These are phyloP conservation scores for Zaprionus africanus DNA, from an alignment of 1,140 invertebrate species.

Conservation along the genomic window DNA sequence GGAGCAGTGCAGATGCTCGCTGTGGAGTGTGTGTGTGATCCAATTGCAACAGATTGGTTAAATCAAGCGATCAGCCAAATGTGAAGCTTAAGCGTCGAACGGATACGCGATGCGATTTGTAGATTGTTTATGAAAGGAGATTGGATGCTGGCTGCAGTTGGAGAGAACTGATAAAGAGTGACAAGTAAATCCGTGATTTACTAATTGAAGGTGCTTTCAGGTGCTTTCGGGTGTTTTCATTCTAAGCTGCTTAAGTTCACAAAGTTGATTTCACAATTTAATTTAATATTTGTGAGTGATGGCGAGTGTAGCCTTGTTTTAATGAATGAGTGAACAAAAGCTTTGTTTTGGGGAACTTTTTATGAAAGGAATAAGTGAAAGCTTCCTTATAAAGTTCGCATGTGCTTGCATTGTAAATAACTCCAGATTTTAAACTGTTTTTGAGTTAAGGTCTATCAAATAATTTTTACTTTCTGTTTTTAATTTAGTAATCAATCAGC, in stretches of 20 bases:
- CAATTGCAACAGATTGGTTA: constrained; percentile 4
- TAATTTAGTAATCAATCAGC: no score
- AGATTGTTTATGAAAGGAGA: constrained; percentile 3
- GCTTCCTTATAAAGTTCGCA: no score
- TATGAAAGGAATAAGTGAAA: no score
- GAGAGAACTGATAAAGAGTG: not conserved
- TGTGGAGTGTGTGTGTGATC: not conserved
- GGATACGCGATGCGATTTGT: not conserved
- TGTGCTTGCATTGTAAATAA: no score
- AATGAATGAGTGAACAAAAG: not conserved
- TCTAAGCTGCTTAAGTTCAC: not conserved
- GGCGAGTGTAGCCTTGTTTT: not conserved
- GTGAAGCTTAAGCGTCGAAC: not conserved
- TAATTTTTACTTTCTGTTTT: no score
- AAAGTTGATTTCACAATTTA: not conserved
- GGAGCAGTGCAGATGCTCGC: constrained; percentile 11
- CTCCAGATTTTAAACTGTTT: no score
- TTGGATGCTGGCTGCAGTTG: not conserved
- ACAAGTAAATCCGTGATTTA: not conserved
- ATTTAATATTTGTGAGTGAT: not conserved
- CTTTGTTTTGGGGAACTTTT: no score
- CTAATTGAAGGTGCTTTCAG: not conserved
- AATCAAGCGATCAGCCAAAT: constrained; percentile 5
- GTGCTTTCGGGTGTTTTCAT: not conserved
- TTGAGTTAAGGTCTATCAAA: no score